phyloP scores from a whole-genome alignment of 2,113 vertebrate species.

The Arothron firmamentum region DNA sequence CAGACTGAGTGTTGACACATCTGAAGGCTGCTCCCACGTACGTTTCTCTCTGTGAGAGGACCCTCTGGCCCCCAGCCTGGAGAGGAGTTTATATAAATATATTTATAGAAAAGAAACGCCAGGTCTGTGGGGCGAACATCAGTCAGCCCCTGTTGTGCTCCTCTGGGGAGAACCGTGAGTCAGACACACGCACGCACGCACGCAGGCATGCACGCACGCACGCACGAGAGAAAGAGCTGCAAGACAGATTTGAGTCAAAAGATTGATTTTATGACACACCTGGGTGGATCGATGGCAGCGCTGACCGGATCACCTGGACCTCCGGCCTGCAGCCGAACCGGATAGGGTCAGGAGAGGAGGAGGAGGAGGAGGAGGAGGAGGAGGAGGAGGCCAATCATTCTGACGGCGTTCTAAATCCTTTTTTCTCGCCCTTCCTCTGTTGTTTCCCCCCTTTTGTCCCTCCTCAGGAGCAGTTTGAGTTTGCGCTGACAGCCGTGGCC shows the following conservation, averaged over 20 bases:
- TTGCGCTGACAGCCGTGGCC: slow-evolving; percentile 77
- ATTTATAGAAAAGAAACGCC: slow-evolving; percentile 40
- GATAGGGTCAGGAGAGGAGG: slow-evolving; percentile 31
- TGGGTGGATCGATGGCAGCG: slow-evolving; percentile 59
- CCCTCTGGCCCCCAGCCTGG: slow-evolving; percentile 59
- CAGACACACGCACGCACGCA: slow-evolving; percentile 41
- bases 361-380: slow-evolving; percentile 6
- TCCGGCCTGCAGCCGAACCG: slow-evolving; percentile 27
- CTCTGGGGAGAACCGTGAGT: slow-evolving; percentile 54
- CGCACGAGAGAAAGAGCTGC: slow-evolving; percentile 21
- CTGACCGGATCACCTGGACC: slow-evolving; percentile 37
- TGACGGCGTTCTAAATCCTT: slow-evolving; percentile 19
- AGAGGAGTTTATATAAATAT: slow-evolving; percentile 30
- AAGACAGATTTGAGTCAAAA: slow-evolving; percentile 54
- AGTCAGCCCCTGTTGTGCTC: slow-evolving; percentile 55
- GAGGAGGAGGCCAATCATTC: slow-evolving; percentile 38
- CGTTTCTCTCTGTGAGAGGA: slow-evolving; percentile 49
- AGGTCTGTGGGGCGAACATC: slow-evolving; percentile 65
- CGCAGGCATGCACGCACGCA: background rate
- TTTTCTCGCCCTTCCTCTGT: slow-evolving; percentile 3
- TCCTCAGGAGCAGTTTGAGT: slow-evolving; percentile 78
- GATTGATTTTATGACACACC: slow-evolving; percentile 67
- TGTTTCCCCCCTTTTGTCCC: background rate
- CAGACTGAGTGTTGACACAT: slow-evolving; percentile 65
- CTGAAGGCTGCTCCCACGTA: slow-evolving; percentile 64